Evolutionary conservation across 1,140 invertebrate genomes (phyloP).

Genomic region (Eulimnadia texana): DNA sequence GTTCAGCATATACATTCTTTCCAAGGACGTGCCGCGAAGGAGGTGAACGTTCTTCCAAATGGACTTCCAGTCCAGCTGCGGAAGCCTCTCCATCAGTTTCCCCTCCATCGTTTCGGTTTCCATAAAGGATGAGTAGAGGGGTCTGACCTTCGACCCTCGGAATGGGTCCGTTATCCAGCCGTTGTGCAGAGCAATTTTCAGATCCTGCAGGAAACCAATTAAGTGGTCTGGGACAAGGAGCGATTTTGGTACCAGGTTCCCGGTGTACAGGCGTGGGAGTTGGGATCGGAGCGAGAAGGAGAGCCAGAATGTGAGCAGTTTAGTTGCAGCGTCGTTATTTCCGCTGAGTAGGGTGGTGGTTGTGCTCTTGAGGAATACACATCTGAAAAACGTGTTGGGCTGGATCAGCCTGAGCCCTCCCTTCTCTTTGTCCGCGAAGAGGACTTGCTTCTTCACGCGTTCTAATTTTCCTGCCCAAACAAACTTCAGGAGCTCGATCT

Average conservation of each 20-base stretch:
- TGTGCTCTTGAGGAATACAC: not conserved
- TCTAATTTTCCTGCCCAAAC: not conserved
- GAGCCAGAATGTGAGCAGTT: not conserved
- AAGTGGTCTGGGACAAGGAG: not conserved
- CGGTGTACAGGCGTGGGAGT: not conserved
- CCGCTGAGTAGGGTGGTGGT: not conserved
- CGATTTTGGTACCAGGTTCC: not conserved
- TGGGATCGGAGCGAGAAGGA: not conserved
- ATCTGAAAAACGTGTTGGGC: not conserved
- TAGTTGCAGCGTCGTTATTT: not conserved
- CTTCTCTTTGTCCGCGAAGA: not conserved
- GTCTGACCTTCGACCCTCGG: not conserved
- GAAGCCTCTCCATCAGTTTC: not conserved
- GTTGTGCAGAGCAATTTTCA: not conserved
- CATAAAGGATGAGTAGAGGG: not conserved
- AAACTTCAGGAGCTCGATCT: not conserved
- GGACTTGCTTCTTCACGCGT: not conserved
- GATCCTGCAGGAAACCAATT: not conserved
- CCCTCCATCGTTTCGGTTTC: not conserved
- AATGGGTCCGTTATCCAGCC: not conserved
- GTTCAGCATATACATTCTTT: too few species aligned
- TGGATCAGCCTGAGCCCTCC: not conserved
- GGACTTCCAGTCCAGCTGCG: not conserved
- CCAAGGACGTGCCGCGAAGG: too few species aligned
- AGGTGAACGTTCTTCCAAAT: conserved; percentile 15